Percentiles rank a stretch among this genome's conserved stretches.
phyloP scores from a whole-genome alignment of 2,888 invertebrate genomes.

The Drosophila paucipuncta region DNA sequence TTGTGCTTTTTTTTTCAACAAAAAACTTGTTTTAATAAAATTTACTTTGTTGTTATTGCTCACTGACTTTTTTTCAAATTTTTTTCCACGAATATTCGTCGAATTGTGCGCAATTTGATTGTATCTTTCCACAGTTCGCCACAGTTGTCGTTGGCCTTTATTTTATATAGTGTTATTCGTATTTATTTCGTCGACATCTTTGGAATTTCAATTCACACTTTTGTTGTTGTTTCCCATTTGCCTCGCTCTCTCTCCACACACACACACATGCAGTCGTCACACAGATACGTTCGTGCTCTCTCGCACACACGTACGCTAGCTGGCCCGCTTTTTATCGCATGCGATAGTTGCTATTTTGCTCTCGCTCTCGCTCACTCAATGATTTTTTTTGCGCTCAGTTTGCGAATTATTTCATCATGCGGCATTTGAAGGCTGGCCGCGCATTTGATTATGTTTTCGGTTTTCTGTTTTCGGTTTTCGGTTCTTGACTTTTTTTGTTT shows the following conservation, averaged over 20 bases:
- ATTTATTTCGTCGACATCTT: slow-evolving; percentile 81
- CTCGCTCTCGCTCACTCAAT: slow-evolving; percentile 17
- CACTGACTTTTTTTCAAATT: slow-evolving; percentile 16
- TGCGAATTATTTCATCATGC: slow-evolving; percentile 40
- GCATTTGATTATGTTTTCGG: slow-evolving; percentile 44
- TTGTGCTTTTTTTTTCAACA: slow-evolving; percentile 26
- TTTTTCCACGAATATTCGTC: slow-evolving; percentile 59
- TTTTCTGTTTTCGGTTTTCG: slow-evolving; percentile 18
- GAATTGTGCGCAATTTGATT: slow-evolving; percentile 76
- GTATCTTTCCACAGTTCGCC: slow-evolving; percentile 63
- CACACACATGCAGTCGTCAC: slow-evolving; percentile 25
- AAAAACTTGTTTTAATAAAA: slow-evolving; percentile 73
- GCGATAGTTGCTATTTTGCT: slow-evolving; percentile 32
- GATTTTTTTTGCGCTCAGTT: slow-evolving; percentile 14
- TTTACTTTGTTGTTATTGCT: slow-evolving; percentile 38
- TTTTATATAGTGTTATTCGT: slow-evolving; percentile 53
- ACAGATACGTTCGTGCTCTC: slow-evolving; percentile 62
- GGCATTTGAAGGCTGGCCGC: slow-evolving; percentile 59
- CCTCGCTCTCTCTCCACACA: slow-evolving; percentile 28
- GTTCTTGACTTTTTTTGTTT: not conserved
- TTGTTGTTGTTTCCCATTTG: slow-evolving; percentile 69
- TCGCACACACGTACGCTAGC: slow-evolving; percentile 54
- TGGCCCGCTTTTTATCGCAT: slow-evolving; percentile 59
- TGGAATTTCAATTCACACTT: slow-evolving; percentile 83
- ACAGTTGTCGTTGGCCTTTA: slow-evolving; percentile 41